Evolutionary conservation across 2,888 invertebrate genomes (phyloP), one percentile per base, ranked within the genome.

Genomic region (Hypomecis punctinalis): DNA sequence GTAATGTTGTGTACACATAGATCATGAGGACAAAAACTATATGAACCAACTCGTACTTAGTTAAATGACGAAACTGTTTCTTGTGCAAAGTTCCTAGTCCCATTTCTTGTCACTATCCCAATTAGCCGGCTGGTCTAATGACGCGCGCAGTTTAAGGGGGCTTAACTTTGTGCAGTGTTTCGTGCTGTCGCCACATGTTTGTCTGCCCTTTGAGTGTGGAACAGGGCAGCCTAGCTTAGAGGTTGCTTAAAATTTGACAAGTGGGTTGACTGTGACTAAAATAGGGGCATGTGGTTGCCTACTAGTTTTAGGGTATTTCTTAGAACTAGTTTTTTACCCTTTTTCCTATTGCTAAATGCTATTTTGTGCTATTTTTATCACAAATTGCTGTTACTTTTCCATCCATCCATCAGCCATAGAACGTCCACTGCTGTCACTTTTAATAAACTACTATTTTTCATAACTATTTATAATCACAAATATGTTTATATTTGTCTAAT

Each of bases 81-180:
- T 58, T 58, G 58, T 58, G 49, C 36, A 37, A 37, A 56, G 4
- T 37, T 40, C 10, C 13, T 13, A 10, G 55, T 46, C 46, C 46
- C 33, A 23, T 56, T 56, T 55, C 46, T 55, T 58, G 48, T 49
- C 10, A 5, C 49, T 36, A 35, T 49, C 74, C 83, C 83, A 83
- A 83, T 83, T 83, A 83, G 81, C 66, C 58, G 66, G 64, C 73
- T 70, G 61, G 73, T 64, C 80, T 83, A 83, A 83, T 83, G 83
- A 83, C 68, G 76, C 69, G 68, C 67, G 63, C 55, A 61, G 54
- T 67, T 75, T 59, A 71, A 78, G 78, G 73, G 69, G 58, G 75
- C 81, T 79, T 70, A 74, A 69, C 72, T 72, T 76, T 77, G 60
- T 64, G 60, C 60, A 60, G n/a, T 35, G 53, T 58, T 55, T 51